A percentile compares a stretch with the other conserved stretches of the same genome.
Evolutionary conservation across 1,140 invertebrate genomes (phyloP).

Genomic region (Cotesia glomerata): DNA sequence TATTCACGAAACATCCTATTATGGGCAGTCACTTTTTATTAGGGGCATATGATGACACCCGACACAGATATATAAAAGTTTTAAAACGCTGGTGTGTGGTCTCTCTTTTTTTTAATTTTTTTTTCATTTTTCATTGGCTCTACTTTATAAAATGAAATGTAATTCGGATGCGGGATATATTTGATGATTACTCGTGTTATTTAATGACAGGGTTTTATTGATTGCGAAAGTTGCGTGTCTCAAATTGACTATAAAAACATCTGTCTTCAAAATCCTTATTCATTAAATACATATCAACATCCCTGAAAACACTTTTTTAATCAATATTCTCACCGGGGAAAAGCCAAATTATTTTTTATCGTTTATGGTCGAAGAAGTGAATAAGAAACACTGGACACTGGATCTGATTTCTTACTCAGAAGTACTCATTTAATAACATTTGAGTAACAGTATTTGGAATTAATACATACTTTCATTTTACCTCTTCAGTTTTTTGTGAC

Average conservation of each 20-base stretch:
- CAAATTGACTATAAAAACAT: neutral
- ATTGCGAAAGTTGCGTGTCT: neutral
- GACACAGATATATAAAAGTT: neutral
- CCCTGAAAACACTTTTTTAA: too few species aligned
- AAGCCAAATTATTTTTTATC: too few species aligned
- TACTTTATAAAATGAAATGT: neutral
- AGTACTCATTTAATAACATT: too few species aligned
- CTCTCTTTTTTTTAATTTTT: neutral
- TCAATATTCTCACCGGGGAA: too few species aligned
- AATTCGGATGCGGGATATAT: neutral
- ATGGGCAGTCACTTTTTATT: slow-evolving; percentile 9
- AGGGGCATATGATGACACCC: slow-evolving; percentile 6
- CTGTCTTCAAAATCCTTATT: too few species aligned
- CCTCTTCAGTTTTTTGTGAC: too few species aligned
- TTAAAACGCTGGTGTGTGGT: neutral
- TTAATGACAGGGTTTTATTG: slow-evolving; percentile 6
- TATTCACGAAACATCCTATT: slow-evolving; percentile 9
- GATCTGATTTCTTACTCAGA: too few species aligned
- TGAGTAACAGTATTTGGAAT: too few species aligned
- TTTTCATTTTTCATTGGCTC: neutral
- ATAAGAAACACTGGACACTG: too few species aligned
- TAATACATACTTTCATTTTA: too few species aligned
- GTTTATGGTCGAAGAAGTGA: too few species aligned
- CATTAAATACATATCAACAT: too few species aligned
- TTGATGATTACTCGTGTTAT: slow-evolving; percentile 4